Percentiles rank a stretch among this genome's conserved stretches.
phyloP scores from a whole-genome alignment of 2,113 vertebrate genomes.

The Myiozetetes cayanensis region DNA sequence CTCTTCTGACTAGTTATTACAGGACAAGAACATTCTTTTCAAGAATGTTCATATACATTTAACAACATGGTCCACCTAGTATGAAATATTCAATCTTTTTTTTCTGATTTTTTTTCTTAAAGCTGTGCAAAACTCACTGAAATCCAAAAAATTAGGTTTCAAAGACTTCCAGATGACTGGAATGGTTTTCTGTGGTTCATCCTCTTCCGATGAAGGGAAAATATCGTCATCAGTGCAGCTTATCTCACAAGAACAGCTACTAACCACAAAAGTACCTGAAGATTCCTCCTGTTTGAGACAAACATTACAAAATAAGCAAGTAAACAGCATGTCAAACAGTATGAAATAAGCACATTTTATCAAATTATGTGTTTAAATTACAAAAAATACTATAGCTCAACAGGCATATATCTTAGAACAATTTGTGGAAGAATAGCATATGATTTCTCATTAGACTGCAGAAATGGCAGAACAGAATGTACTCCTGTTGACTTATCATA shows the following conservation, averaged over 20 bases:
- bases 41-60: neutral
- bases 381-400: neutral
- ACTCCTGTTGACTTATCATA: neutral
- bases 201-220: neutral
- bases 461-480: neutral
- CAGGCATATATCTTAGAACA: neutral
- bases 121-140: slow-evolving; percentile 27
- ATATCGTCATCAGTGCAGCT: neutral
- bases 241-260: slow-evolving; percentile 44
- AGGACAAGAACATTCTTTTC: neutral
- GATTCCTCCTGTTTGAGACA: slow-evolving; percentile 23
- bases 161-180: slow-evolving; percentile 39
- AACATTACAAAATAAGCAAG: slow-evolving; percentile 1
- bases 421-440: neutral
- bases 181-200: neutral
- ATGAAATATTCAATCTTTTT: neutral
- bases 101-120: neutral
- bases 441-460: neutral
- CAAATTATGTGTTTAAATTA: neutral
- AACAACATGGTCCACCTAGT: neutral
- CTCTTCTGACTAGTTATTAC: neutral
- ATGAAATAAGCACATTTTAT: neutral
- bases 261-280: neutral
- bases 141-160: neutral
- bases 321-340: neutral